Evolutionary conservation across 2,888 invertebrate genomes (phyloP).

Genomic region (Branchipolynoe longqiensis): DNA sequence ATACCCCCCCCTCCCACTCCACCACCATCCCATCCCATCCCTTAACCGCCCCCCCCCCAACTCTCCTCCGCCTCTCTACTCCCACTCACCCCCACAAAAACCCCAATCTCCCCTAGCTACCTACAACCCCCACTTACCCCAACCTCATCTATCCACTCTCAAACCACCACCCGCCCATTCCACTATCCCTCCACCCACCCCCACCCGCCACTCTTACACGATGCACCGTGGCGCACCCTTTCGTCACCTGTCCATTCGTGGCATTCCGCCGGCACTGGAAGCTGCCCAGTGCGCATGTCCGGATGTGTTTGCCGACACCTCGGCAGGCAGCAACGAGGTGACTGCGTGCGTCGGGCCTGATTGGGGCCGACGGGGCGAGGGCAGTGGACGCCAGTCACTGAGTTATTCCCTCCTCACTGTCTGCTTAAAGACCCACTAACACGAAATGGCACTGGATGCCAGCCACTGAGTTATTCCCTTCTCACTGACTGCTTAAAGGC

Average conservation of each 20-base stretch:
- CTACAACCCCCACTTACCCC: neutral
- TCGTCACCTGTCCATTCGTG: neutral
- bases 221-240: neutral
- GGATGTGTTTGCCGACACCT: neutral
- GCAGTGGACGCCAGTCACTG: neutral
- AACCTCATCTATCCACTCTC: too few relatives aligned
- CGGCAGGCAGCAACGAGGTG: neutral
- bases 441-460: too few relatives aligned
- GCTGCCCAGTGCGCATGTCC: conserved; percentile 2
- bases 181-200: too few relatives aligned
- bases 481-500: too few relatives aligned
- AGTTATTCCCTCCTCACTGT: too few relatives aligned
- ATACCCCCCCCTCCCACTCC: too few relatives aligned
- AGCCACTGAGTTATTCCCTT: too few relatives aligned
- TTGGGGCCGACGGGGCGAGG: neutral
- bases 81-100: neutral
- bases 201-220: neutral
- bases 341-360: neutral
- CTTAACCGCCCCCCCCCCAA: neutral
- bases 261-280: neutral
- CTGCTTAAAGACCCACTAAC: too few relatives aligned
- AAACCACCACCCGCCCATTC: neutral
- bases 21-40: too few relatives aligned
- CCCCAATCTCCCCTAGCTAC: neutral
- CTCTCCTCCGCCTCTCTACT: neutral